Percentiles rank a stretch among this genome's conserved stretches.
These are phyloP conservation scores for Bothrops jararaca DNA, from an alignment of 2,113 vertebrate genomes.

Conservation along the genomic window DNA sequence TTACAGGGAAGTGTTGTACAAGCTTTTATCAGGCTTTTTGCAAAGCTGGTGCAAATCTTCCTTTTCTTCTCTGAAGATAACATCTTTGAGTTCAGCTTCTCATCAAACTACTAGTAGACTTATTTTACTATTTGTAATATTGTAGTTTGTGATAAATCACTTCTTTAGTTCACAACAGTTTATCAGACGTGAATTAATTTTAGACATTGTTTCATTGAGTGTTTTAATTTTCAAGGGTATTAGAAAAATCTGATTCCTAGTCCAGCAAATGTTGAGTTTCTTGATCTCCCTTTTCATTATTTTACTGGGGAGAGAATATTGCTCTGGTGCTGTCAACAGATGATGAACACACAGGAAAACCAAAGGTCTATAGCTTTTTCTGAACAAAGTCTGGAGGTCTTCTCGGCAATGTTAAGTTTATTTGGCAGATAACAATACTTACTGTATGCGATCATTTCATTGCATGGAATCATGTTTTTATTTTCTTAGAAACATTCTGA, in stretches of 20 bases:
- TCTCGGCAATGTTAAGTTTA: not conserved
- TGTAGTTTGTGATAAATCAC: not conserved
- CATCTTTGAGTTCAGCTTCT: not conserved
- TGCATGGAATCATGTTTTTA: not conserved
- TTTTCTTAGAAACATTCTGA: not conserved
- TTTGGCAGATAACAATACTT: not conserved
- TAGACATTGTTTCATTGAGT: not conserved
- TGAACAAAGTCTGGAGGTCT: not conserved
- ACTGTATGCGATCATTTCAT: not conserved
- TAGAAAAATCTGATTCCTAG: not conserved
- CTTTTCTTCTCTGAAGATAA: not conserved
- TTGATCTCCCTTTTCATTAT: not conserved
- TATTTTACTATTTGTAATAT: not conserved
- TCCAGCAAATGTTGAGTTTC: not conserved
- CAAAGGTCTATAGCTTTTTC: not conserved
- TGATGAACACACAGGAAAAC: not conserved
- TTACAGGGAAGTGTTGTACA: not conserved
- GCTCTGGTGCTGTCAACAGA: not conserved
- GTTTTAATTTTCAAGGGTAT: not conserved
- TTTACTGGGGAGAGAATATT: not conserved
- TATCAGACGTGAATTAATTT: not conserved
- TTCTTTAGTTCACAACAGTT: not conserved
- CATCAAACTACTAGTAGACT: not conserved
- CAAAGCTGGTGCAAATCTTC: not conserved
- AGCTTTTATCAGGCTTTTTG: not conserved